Base-by-base conservation (phyloP, 2,113 vertebrate genomes). In the Cinclus mexicanus region DNA sequence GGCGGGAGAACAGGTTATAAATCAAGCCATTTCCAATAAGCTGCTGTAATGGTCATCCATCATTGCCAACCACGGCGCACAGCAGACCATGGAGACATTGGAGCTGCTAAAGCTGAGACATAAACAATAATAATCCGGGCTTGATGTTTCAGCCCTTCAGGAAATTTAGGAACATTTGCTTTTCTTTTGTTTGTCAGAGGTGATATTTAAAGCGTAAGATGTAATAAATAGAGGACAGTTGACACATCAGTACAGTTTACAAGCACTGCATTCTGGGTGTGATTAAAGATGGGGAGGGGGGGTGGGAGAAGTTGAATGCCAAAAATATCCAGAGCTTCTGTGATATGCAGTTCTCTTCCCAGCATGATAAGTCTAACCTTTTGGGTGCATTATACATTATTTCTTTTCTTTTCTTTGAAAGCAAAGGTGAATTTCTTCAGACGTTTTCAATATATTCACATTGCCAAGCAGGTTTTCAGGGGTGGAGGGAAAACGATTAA, bases 21-120 rank as follows among this genome's bases (percentile, higher is more conserved):
- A 99, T 99, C 99, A 99, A 99, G 98, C 98, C 98, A 98, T 99
- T 99, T 99, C 99, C 99, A 99, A 99, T 99, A 99, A 99, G 99
- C 99, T 99, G 99, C 99, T 98, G 98, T 99, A 99, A 99, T 99
- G 99, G 99, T 99, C 98, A 99, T 99, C 99, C 99, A 99, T 99
- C 99, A 99, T 98, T 98, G 98, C 98, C 98, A 98, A 97, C 96
- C 97, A 97, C 98, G 64, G 98, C 97, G 97, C 98, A 98, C 98
- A 97, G 97, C 98, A 98, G 98, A 99, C 98, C 98, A 98, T 96
- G 98, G 98, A 99, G 98, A 98, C 98, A 97, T 98, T 97, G 98
- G 98, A 94, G 97, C 97, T 97, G 98, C 98, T 98, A 98, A 98
- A 98, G 98, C 98, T 98, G 98, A 98, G 98, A 99, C 98, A 98